phyloP scores from a whole-genome alignment of 1,140 invertebrate species.

The Drosophila insularis region DNA sequence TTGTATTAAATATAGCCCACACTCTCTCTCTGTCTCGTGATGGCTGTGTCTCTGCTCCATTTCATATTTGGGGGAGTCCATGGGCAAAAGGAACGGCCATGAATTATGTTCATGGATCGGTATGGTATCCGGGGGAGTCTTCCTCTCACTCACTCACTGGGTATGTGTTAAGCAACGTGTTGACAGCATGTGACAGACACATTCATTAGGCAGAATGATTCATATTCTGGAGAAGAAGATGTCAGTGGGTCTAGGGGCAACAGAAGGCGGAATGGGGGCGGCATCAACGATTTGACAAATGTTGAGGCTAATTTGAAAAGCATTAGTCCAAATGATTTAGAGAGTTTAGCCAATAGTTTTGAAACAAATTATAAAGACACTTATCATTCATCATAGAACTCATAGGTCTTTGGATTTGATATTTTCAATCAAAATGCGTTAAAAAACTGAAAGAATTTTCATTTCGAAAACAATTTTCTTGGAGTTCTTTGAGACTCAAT shows the following conservation, averaged over 20 bases:
- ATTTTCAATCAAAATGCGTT: too few relatives aligned
- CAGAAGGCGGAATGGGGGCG: not conserved
- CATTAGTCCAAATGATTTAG: conserved; percentile 70
- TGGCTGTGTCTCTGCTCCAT: conserved; percentile 53
- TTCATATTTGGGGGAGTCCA: conserved; percentile 64
- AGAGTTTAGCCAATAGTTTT: conserved; percentile 27
- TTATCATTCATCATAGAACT: conserved; percentile 39
- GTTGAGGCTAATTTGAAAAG: conserved; percentile 58
- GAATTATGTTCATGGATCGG: conserved; percentile 29
- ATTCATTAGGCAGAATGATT: conserved; percentile 79
- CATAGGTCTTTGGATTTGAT: not conserved
- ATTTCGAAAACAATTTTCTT: too few relatives aligned
- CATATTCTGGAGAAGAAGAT: conserved; percentile 44
- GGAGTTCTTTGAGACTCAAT: too few relatives aligned
- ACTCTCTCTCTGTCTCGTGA: conserved; percentile 15
- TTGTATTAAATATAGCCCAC: conserved; percentile 75
- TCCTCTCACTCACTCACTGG: conserved; percentile 4
- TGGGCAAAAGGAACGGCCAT: conserved; percentile 37
- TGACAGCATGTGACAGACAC: conserved; percentile 79
- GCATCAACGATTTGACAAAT: conserved; percentile 48
- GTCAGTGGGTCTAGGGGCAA: not conserved
- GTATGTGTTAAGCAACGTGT: conserved; percentile 61
- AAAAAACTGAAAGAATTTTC: too few relatives aligned
- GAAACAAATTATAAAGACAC: conserved; percentile 18
- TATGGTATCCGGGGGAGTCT: conserved; percentile 26